phyloP scores from a whole-genome alignment of 2,797 vertebrate genomes.

The Anableps anableps region DNA sequence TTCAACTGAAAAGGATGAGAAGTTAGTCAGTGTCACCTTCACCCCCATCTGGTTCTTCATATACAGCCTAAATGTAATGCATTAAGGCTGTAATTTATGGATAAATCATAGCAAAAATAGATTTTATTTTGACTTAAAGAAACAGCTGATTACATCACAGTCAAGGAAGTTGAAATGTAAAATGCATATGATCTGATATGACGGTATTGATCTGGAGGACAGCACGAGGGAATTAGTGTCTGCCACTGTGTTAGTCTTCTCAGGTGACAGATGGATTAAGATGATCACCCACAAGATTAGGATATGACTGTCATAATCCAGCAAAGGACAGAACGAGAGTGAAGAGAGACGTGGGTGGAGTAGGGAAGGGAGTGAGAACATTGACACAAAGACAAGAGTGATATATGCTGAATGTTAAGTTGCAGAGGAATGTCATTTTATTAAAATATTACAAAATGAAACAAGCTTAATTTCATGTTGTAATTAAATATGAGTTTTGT shows the following conservation, averaged over 20 bases:
- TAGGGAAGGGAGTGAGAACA: slow-evolving; percentile 17
- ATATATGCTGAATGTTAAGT: slow-evolving; percentile 11
- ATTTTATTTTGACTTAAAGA: neutral
- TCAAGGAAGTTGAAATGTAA: neutral
- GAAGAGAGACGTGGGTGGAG: neutral
- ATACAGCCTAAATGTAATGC: neutral
- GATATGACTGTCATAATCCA: slow-evolving; percentile 67
- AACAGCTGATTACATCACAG: neutral
- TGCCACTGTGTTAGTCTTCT: slow-evolving; percentile 43
- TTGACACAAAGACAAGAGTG: slow-evolving; percentile 7
- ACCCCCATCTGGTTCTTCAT: neutral
- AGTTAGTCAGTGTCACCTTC: neutral
- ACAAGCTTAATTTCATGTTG: neutral
- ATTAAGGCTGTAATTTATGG: neutral
- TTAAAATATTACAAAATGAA: neutral
- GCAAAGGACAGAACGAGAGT: slow-evolving; percentile 58
- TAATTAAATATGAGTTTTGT: neutral
- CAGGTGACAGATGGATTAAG: slow-evolving; percentile 72
- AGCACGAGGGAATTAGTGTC: slow-evolving; percentile 34
- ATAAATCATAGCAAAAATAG: neutral
- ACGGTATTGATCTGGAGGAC: slow-evolving; percentile 19
- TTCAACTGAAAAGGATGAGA: neutral
- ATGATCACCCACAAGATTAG: slow-evolving; percentile 71
- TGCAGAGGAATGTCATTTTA: neutral
- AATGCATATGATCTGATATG: slow-evolving; percentile 28